Evolutionary conservation across 1,140 invertebrate genomes (phyloP).

Genomic region (Drosophila eugracilis): DNA sequence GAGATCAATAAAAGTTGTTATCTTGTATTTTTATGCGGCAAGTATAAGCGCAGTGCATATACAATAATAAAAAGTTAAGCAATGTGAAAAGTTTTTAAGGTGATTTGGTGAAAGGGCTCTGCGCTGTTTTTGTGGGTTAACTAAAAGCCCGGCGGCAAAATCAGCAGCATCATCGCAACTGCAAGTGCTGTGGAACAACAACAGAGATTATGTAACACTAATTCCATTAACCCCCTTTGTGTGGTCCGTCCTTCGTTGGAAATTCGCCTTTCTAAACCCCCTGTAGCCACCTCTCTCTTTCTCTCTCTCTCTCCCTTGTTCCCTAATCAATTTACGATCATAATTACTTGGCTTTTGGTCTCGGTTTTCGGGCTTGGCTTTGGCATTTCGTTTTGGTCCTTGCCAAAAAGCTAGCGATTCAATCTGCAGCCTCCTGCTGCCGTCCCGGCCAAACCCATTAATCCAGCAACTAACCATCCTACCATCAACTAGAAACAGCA

Average conservation of each 20-base stretch:
- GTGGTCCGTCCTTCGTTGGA: constrained; percentile 18
- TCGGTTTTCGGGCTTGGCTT: constrained; percentile 43
- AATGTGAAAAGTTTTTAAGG: constrained; percentile 1
- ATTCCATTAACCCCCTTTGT: constrained; percentile 58
- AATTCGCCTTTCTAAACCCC: too few relatives aligned
- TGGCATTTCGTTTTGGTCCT: constrained; percentile 39
- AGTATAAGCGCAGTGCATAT: constrained; percentile 4
- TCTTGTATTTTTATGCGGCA: constrained; percentile 11
- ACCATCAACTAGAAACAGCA: background rate
- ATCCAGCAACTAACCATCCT: background rate
- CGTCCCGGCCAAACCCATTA: background rate
- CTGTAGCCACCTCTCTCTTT: constrained; percentile 4
- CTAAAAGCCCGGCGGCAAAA: background rate
- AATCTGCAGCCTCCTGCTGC: constrained; percentile 38
- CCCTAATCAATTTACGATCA: constrained; percentile 78
- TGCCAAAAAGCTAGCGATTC: constrained; percentile 57
- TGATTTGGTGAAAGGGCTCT: constrained; percentile 2
- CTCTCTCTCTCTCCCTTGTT: constrained; percentile 16
- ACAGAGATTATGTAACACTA: constrained; percentile 54
- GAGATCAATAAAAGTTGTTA: constrained; percentile 18
- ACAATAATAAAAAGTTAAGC: constrained; percentile 12
- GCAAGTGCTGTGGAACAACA: constrained; percentile 26
- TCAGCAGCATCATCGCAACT: background rate
- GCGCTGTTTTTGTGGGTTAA: constrained; percentile 18
- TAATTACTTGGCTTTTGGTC: constrained; percentile 73